Base-by-base conservation (phyloP, 1,140 invertebrate species). In the Heliconius nattereri region DNA sequence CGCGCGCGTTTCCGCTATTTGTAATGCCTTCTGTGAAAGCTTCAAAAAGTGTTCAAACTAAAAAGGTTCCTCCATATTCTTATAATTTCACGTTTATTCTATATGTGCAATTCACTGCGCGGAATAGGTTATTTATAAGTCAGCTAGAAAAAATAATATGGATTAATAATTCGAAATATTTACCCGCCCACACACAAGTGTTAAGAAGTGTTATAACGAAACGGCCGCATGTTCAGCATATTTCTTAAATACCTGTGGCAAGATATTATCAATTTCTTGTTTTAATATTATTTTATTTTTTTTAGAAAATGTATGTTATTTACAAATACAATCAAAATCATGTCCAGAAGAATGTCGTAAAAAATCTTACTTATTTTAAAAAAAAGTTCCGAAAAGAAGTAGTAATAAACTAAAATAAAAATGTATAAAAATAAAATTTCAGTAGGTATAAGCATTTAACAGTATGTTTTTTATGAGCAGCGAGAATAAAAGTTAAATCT, bases 21-120 rank as follows among this genome's bases (percentile, higher is more conserved):
- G 90, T 81, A 80, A 86, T 86, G 81, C 80, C 85, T 83, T 87
- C 83, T 77, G 82, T 80, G 70, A 87, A 85, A 79, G 49, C 70
- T 71, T 72, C 83, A 52, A 85, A 87, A 78, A 85, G 84, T 76
- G 75, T 78, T 7, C 84, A 83, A 73, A 89, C 82, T 73, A 88
- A 89, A 85, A 87, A 89, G 87, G 89, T 90, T 84, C 19, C 23
- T 66, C 16, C 60, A 29, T 66, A 66, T 66, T 13, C 11, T 66
- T 66, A 11, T 66, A 9, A 16, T n/a, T 66, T 66, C 60, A 66
- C 23, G 60, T 66, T 66, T 26, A 6, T 66, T 57, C 20, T 16
- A 26, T 29, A 66, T 66, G 23, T 66, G 23, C 26, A 66, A 26
- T 13, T 3, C 3, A 5, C 3, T 26, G 60, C 29, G n/a, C 3